Evolutionary conservation across 2,797 vertebrate species (phyloP), one percentile per base, ranked within the genome.

Genomic region (Sebastolobus alascanus): DNA sequence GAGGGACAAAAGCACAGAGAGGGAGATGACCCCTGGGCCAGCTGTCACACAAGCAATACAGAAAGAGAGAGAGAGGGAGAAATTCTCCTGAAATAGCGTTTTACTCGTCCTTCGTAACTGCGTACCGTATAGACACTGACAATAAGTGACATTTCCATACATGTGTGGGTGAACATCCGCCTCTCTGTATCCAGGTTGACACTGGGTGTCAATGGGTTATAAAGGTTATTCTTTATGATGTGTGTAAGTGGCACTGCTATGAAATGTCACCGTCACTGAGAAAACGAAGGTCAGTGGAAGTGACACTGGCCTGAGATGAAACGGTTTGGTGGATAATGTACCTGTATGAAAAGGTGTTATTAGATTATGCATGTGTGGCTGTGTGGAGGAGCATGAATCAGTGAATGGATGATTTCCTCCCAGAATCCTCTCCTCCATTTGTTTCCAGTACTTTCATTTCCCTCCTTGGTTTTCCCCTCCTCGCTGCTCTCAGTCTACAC

Each of bases 191-290:
- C 25, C 65, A 80, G 68, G 61, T 67, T 83, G 84, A 69, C 67
- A 68, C 54, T 6, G 65, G 60, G 85, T 83, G 82, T 94, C 92
- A 93, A 89, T 87, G 84, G 92, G 84, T 78, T 92, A 90, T 92
- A 94, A 95, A 95, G 93, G 93, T 95, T 93, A 93, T 83, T 94
- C 85, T 90, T 91, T 92, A 89, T 92, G 91, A 94, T 87, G 89
- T 90, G 89, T 90, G 84, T 90, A 93, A 93, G 89, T 87, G 89
- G 83, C 88, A 86, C 82, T 87, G 82, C 86, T 90, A 84, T 86
- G 84, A 95, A 96, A 96, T 94, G 94, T 94, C 94, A 94, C 89
- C 84, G 68, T 91, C 88, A 82, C 82, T 69, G 86, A 86, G 83
- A 81, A 92, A 87, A 85, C 76, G 90, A 95, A 95, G 94, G 93